These are phyloP conservation scores for Elysia crispata DNA, from an alignment of 2,888 invertebrate species.

Conservation along the genomic window DNA sequence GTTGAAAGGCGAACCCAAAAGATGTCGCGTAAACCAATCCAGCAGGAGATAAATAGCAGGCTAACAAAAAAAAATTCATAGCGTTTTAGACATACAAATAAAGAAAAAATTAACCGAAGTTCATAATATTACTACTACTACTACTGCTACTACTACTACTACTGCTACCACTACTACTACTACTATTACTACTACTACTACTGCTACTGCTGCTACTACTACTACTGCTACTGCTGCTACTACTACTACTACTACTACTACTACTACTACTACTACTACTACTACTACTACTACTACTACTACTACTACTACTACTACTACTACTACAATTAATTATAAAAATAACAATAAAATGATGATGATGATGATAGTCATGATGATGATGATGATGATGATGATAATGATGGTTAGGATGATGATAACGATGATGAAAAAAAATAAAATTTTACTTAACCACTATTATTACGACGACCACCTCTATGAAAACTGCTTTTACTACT, in stretches of 20 bases:
- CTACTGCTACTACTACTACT: conserved; percentile 26
- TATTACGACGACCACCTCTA: conserved; percentile 6
- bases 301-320: conserved; percentile 33
- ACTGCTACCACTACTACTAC: conserved; percentile 24
- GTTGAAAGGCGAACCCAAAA: conserved; percentile 69
- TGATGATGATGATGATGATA: too few relatives aligned
- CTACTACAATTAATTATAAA: too few relatives aligned
- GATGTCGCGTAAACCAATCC: conserved; percentile 70
- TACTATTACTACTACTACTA: conserved; percentile 25
- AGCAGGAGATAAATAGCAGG: conserved; percentile 69
- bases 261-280: conserved; percentile 34
- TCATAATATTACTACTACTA: conserved; percentile 5
- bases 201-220: conserved; percentile 26
- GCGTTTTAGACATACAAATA: not conserved
- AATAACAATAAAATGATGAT: not conserved
- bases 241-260: conserved; percentile 36
- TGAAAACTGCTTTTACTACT: conserved; percentile 16
- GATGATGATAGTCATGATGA: too few relatives aligned
- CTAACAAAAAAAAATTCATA: conserved; percentile 35
- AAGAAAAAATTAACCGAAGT: not conserved
- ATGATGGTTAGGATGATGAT: too few relatives aligned
- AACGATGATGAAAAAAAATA: too few relatives aligned
- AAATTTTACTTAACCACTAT: too few relatives aligned
- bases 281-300: conserved; percentile 34
- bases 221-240: conserved; percentile 19